Conservation (phyloP, 1,140 invertebrate genomes). For the Bombus consobrinus region DNA sequence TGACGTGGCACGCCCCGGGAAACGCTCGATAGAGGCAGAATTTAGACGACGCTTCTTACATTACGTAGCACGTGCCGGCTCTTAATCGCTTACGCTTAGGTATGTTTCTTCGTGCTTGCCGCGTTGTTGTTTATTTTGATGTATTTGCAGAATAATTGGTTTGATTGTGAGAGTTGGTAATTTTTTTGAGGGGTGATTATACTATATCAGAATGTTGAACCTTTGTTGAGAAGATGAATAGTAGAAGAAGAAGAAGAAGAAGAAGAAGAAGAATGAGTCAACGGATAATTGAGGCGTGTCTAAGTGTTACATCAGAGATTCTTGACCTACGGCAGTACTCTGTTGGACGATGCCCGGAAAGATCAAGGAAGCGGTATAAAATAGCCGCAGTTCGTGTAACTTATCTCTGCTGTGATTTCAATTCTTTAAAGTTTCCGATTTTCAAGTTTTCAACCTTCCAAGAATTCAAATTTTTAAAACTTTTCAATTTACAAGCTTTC, state of each 20-base stretch:
- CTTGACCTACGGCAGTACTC: neutral
- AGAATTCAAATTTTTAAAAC: no score
- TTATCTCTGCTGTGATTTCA: neutral
- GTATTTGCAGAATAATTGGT: no score
- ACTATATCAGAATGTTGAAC: neutral
- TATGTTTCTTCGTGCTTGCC: neutral
- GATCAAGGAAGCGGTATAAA: neutral
- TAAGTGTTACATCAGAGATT: neutral
- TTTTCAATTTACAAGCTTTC: no score
- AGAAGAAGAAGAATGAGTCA: neutral
- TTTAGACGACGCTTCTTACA: slow-evolving; percentile 27
- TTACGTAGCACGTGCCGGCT: neutral
- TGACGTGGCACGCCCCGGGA: slow-evolving; percentile 5
- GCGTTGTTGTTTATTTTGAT: neutral
- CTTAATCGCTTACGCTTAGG: slow-evolving; percentile 19
- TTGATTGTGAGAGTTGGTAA: no score
- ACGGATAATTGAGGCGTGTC: neutral
- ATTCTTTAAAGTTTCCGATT: neutral
- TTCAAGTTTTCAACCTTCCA: no score
- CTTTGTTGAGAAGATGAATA: neutral
- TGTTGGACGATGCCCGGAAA: neutral
- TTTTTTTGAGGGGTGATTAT: no score
- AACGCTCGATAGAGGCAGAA: slow-evolving; percentile 21
- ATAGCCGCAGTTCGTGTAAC: neutral
- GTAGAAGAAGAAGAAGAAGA: no score